Base-by-base conservation (phyloP, 2,888 invertebrate genomes). In the Eurytoma adleriae region DNA sequence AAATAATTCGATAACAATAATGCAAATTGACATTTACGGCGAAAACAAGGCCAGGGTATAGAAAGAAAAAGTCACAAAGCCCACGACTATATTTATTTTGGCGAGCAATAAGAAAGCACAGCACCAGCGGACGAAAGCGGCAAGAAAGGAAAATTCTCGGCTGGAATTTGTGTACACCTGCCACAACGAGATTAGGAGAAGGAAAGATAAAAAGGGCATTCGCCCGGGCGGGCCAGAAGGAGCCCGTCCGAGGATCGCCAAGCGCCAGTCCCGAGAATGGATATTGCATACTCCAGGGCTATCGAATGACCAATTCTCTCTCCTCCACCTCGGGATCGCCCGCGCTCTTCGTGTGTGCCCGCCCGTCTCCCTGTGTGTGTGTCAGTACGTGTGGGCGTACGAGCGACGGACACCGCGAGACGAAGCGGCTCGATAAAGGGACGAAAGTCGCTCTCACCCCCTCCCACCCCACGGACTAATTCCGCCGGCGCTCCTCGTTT, bases 291-390 rank as follows among this genome's bases (percentile, higher is more conserved):
- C 72, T 82, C 62, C 50, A 69, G 73, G 50, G 66, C 76, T 79
- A 79, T 79, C 72, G 78, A 79, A 81, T 82, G 75, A 76, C 76
- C 76, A 76, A 79, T 76, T 80, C 83, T 82, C 76, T 83, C 83
- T 79, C 79, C 71, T 80, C 18, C 50, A 18, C 40, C 54, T 16
- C 56, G 24, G n/a, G 68, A 52, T 54, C 40, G 30, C 3, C 40
- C 40, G 16, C 10, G 1, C 30, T 7, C 64, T n/a, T 13, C 13
- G 12, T 48, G 16, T 16, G 2, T 40, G 16, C 24, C 4, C 27
- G n/a, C 50, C n/a, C n/a, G n/a, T 62, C 18, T 14, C 0, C 24
- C 10, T n/a, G 40, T 2, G 40, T 52, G 20, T 66, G 10, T 66
- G 24, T n/a, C 72, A 5, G 5, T 27, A 54, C 13, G 69, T 3